Conservation (phyloP, 2,113 vertebrate genomes). For the Trinectes maculatus region DNA sequence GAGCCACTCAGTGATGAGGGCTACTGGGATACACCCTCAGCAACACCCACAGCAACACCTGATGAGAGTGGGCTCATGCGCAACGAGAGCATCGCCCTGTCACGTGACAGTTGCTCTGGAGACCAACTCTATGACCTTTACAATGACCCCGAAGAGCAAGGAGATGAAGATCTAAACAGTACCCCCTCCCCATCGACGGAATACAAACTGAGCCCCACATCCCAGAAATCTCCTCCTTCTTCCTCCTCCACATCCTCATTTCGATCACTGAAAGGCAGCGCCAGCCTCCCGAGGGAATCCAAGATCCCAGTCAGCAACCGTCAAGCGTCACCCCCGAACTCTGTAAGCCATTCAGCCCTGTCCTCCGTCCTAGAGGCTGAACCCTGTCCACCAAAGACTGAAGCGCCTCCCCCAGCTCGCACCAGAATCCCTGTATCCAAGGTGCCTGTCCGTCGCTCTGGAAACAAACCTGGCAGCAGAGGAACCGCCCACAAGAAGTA, state of each 20-base stretch:
- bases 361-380: constrained; percentile 81
- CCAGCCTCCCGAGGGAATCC: constrained; percentile 90
- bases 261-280: constrained; percentile 88
- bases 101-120: constrained; percentile 91
- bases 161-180: constrained; percentile 78
- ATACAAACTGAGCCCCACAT: constrained; percentile 82
- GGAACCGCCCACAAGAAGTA: constrained; percentile 89
- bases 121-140: constrained; percentile 92
- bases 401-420: constrained; percentile 87
- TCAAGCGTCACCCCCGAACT: constrained; percentile 86
- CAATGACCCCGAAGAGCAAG: constrained; percentile 79
- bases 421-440: constrained; percentile 97
- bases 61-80: constrained; percentile 83
- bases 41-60: constrained; percentile 90
- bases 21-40: constrained; percentile 95
- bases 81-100: constrained; percentile 79
- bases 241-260: constrained; percentile 79
- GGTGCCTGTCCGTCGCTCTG: constrained; percentile 91
- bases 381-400: constrained; percentile 83
- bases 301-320: constrained; percentile 91
- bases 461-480: constrained; percentile 84
- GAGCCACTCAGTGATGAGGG: constrained; percentile 93
- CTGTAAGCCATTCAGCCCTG: constrained; percentile 85
- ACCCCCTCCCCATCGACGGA: constrained; percentile 83
- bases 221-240: constrained; percentile 74